Evolutionary conservation across 2,113 vertebrate genomes (phyloP).

Genomic region (Antechinus stuartii): DNA sequence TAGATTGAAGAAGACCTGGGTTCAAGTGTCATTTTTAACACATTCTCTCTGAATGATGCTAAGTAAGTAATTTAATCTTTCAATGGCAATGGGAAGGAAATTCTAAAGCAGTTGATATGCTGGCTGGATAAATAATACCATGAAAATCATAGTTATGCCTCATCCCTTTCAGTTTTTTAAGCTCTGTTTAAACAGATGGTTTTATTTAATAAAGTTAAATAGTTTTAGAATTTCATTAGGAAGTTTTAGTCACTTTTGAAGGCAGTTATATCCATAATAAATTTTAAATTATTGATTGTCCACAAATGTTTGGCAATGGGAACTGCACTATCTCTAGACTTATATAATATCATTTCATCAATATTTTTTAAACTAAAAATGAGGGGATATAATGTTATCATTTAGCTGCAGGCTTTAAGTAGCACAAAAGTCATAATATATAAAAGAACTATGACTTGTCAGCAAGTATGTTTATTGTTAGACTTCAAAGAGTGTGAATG

Average conservation of each 20-base stretch:
- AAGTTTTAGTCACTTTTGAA: too few species aligned
- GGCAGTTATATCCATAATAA: background rate
- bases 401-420: slow-evolving; percentile 41
- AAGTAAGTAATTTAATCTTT: too few species aligned
- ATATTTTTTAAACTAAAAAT: slow-evolving; percentile 15
- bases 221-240: too few species aligned
- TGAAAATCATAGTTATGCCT: too few species aligned
- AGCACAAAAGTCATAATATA: background rate
- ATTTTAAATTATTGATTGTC: slow-evolving; percentile 9
- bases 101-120: slow-evolving; percentile 4
- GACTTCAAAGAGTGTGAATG: slow-evolving; percentile 17
- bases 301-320: background rate
- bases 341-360: slow-evolving; percentile 4
- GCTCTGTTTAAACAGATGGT: too few species aligned
- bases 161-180: too few species aligned
- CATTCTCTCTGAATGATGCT: too few species aligned
- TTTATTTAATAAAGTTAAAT: too few species aligned
- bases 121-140: slow-evolving; percentile 14
- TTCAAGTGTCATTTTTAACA: too few species aligned
- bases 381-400: background rate
- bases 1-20: too few species aligned
- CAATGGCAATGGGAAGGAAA: background rate
- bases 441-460: slow-evolving; percentile 1
- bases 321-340: slow-evolving; percentile 22
- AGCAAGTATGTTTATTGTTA: slow-evolving; percentile 6